These are phyloP conservation scores for Nilaparvata lugens DNA, from an alignment of 1,140 invertebrate genomes.

Conservation along the genomic window DNA sequence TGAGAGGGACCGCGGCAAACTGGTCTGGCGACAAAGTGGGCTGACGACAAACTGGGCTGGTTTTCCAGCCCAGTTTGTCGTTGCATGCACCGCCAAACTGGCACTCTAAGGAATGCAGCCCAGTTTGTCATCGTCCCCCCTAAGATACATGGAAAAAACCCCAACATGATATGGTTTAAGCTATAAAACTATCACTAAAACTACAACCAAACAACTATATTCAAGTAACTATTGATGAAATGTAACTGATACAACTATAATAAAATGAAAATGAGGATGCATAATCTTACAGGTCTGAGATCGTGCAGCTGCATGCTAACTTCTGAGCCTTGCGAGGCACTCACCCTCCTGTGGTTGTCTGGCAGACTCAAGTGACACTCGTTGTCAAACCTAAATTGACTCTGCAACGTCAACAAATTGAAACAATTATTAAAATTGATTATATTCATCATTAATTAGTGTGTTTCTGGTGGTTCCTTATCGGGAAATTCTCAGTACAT, in stretches of 20 bases:
- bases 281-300: slow-evolving; percentile 47
- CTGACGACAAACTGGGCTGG: too few relatives aligned
- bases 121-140: too few relatives aligned
- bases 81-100: too few relatives aligned
- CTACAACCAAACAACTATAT: slow-evolving; percentile 4
- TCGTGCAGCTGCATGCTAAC: slow-evolving; percentile 37
- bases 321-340: slow-evolving; percentile 39
- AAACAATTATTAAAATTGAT: too few relatives aligned
- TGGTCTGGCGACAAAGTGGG: too few relatives aligned
- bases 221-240: slow-evolving; percentile 7
- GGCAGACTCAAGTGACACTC: slow-evolving; percentile 91
- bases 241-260: slow-evolving; percentile 15
- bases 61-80: too few relatives aligned
- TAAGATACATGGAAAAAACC: slow-evolving; percentile 8
- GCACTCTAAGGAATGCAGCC: too few relatives aligned
- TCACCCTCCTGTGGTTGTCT: slow-evolving; percentile 93
- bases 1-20: too few relatives aligned
- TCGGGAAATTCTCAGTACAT: too few relatives aligned
- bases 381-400: slow-evolving; percentile 97
- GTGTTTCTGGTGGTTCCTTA: too few relatives aligned
- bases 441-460: too few relatives aligned
- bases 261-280: slow-evolving; percentile 38
- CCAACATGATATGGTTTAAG: slow-evolving; percentile 18
- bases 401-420: slow-evolving; percentile 48
- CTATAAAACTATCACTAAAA: slow-evolving; percentile 1